phyloP scores from a whole-genome alignment of 2,797 vertebrate genomes.

The Rhinoraja longicauda region DNA sequence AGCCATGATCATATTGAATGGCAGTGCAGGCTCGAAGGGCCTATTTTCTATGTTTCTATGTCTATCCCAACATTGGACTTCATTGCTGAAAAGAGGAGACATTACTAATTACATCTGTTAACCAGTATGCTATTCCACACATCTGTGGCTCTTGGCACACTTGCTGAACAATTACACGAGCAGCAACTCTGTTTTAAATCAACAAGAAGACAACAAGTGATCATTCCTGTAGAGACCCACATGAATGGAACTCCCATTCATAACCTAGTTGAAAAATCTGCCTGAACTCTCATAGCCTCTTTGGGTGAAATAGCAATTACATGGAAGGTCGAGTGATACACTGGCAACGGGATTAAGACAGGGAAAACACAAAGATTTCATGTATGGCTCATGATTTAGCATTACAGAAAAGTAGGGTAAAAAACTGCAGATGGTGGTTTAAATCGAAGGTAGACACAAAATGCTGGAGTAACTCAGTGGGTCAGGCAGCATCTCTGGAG shows the following conservation, averaged over 20 bases:
- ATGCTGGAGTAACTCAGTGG: too few species aligned
- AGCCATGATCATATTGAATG: too few species aligned
- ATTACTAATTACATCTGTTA: background rate
- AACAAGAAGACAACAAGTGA: background rate
- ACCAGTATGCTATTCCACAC: background rate
- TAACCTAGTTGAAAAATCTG: background rate
- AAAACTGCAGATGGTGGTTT: too few species aligned
- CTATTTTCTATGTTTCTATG: too few species aligned
- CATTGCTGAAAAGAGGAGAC: too few species aligned
- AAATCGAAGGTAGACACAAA: too few species aligned
- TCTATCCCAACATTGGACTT: background rate
- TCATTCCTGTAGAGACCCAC: background rate
- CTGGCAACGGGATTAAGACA: background rate
- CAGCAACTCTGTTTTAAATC: background rate
- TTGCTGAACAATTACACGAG: background rate
- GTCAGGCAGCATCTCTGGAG: too few species aligned
- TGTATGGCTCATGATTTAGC: background rate
- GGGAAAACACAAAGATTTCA: background rate
- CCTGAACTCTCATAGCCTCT: background rate
- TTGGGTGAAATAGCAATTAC: background rate
- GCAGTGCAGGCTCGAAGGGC: too few species aligned
- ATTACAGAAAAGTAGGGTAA: too few species aligned
- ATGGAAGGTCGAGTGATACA: background rate
- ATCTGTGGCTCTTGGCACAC: background rate
- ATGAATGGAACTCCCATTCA: background rate